A percentile compares a stretch with the other conserved stretches of the same genome.
These are phyloP conservation scores for Perca fluviatilis DNA, from an alignment of 2,113 vertebrate species.

Conservation along the genomic window DNA sequence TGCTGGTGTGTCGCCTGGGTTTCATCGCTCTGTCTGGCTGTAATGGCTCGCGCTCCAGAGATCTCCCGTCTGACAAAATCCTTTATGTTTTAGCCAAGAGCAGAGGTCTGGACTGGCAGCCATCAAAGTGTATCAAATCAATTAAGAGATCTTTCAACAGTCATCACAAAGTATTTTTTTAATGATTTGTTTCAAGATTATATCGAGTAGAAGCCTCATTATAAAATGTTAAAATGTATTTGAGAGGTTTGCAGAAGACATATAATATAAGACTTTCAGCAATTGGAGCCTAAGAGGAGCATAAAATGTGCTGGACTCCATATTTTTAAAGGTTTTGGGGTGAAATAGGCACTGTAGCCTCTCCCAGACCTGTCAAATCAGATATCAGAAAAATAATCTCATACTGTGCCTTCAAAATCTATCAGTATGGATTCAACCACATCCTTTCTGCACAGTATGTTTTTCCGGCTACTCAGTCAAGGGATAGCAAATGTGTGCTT, in stretches of 20 bases:
- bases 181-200: constrained; percentile 25
- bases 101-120: constrained; percentile 21
- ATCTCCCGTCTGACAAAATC: constrained; percentile 47
- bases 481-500: constrained; percentile 37
- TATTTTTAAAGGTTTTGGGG: constrained; percentile 43
- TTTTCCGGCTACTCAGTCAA: constrained; percentile 25
- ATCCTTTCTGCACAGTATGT: constrained; percentile 34
- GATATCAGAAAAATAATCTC: constrained; percentile 49
- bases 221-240: constrained; percentile 33
- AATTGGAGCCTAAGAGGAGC: constrained; percentile 30
- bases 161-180: constrained; percentile 9
- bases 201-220: constrained; percentile 17
- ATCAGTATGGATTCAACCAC: constrained; percentile 28
- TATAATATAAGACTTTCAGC: constrained; percentile 40
- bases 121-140: constrained; percentile 42
- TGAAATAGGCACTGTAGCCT: constrained; percentile 31
- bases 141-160: constrained; percentile 45
- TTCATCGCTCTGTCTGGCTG: constrained; percentile 43
- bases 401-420: constrained; percentile 27
- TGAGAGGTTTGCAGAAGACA: constrained; percentile 36
- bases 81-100: constrained; percentile 41
- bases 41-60: constrained; percentile 31
- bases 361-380: constrained; percentile 49
- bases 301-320: constrained; percentile 40
- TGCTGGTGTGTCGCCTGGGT: constrained; percentile 41